Evolutionary conservation across 2,113 vertebrate species (phyloP), one percentile per base, ranked within the genome.

Genomic region (Copsychus sechellarum): DNA sequence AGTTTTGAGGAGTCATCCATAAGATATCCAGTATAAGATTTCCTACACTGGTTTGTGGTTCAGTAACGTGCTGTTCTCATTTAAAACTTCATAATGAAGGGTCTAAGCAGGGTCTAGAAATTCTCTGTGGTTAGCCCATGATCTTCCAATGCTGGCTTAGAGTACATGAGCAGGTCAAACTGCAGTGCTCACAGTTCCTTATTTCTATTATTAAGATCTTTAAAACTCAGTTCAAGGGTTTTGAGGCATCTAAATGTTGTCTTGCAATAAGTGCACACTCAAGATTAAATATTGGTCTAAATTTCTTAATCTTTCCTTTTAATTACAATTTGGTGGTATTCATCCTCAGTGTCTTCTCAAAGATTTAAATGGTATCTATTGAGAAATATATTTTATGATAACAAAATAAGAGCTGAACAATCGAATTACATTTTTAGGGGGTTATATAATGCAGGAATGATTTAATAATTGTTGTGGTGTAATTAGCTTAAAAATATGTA

Each of bases 401-500:
- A 64, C 73, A 85, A 84, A 93, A 53, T 65, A 77, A 54, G 19
- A 78, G 4, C 29, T 74, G 45, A 95, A 86, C 15, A 83, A 72
- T 33, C 83, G 20, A 87, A 90, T 60, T 76, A 38, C 21, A 58
- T 67, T 91, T 85, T 62, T 2, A 1, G 4, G 23, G 33, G 6
- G 5, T 70, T 92, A 47, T 66, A 58, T 62, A 74, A 77, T 77
- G 21, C 26, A 82, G 40, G 13, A 81, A 66, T 81, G 10, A 48
- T 78, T 82, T 82, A 77, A 91, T 50, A 80, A n/a, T 33, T 84
- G 22, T 47, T 77, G 29, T 53, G 14, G 24, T 43, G 15, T 84
- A 95, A 95, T 93, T 91, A 88, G 45, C 74, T 90, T 82, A 47
- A 88, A 96, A 86, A 96, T 88, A 95, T 90, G 70, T 83, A 88